Evolutionary conservation across 1,140 invertebrate species (phyloP).

Genomic region (Leptinotarsa defecta): DNA sequence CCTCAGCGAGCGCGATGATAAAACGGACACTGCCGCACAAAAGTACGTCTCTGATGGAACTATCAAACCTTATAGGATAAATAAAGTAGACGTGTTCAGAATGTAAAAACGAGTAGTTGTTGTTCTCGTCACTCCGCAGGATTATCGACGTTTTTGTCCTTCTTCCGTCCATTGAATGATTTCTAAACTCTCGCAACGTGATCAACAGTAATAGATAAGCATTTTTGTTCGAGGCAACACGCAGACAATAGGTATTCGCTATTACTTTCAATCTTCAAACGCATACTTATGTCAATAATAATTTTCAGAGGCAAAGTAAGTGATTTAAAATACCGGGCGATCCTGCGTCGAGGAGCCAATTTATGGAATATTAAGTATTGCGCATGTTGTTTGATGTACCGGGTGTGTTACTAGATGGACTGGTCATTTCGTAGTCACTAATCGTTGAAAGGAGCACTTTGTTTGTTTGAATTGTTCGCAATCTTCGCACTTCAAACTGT

Average conservation of each 20-base stretch:
- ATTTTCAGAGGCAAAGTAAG: constrained; percentile 5
- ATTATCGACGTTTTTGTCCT: constrained; percentile 13
- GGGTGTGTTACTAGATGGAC: no score
- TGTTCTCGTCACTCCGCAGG: constrained; percentile 19
- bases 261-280: constrained; percentile 1
- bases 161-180: constrained; percentile 21
- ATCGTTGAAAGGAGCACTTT: no score
- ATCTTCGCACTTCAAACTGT: no score
- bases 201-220: neutral
- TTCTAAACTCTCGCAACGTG: constrained; percentile 9
- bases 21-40: neutral
- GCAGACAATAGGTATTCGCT: constrained; percentile 5
- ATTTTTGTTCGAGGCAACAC: constrained; percentile 6
- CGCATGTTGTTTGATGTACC: no score
- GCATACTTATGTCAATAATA: constrained; percentile 6
- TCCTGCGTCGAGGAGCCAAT: neutral
- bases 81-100: constrained; percentile 47
- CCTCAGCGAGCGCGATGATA: neutral
- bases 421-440: no score
- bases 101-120: constrained; percentile 33
- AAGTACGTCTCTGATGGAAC: constrained; percentile 28
- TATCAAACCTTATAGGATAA: constrained; percentile 38
- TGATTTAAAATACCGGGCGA: neutral
- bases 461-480: no score
- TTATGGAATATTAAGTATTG: no score